These are phyloP conservation scores for Temnothorax longispinosus DNA, from an alignment of 1,140 invertebrate species.

Conservation along the genomic window DNA sequence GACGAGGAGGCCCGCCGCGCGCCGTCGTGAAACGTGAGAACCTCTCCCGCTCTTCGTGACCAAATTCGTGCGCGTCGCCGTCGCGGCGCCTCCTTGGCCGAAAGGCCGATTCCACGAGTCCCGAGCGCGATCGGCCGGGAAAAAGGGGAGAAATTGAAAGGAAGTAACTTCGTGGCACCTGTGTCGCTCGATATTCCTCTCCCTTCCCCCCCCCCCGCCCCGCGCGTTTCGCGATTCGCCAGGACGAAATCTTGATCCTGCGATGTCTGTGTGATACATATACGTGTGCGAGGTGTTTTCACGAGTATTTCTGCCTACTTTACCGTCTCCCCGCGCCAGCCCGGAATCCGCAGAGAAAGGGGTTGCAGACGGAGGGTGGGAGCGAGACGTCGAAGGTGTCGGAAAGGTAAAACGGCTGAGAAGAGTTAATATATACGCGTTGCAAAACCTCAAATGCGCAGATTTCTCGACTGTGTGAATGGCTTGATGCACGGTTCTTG, in stretches of 20 bases:
- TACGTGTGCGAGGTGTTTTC: slow-evolving; percentile 43
- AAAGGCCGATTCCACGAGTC: neutral
- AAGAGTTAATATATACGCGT: neutral
- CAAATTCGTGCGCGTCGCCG: slow-evolving; percentile 68
- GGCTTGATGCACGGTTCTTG: neutral
- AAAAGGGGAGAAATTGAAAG: neutral
- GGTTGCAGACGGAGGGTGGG: slow-evolving; percentile 13
- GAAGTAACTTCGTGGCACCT: neutral
- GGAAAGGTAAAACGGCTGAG: slow-evolving; percentile 16
- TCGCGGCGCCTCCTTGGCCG: slow-evolving; percentile 12
- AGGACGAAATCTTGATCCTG: slow-evolving; percentile 1
- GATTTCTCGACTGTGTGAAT: no score
- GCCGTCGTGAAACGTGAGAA: slow-evolving; percentile 73
- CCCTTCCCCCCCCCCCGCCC: neutral
- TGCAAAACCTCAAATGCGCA: no score
- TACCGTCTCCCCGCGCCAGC: neutral
- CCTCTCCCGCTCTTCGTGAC: slow-evolving; percentile 12
- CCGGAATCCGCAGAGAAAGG: neutral
- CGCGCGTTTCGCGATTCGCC: neutral
- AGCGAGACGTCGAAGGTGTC: slow-evolving; percentile 24
- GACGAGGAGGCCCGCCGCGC: neutral
- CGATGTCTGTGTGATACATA: slow-evolving; percentile 21
- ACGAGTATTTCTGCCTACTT: neutral
- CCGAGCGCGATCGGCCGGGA: neutral
- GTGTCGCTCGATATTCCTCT: neutral